Evolutionary conservation across 2,888 invertebrate genomes (phyloP), one percentile per base, ranked within the genome.

Genomic region (Ornithoptera priamus): DNA sequence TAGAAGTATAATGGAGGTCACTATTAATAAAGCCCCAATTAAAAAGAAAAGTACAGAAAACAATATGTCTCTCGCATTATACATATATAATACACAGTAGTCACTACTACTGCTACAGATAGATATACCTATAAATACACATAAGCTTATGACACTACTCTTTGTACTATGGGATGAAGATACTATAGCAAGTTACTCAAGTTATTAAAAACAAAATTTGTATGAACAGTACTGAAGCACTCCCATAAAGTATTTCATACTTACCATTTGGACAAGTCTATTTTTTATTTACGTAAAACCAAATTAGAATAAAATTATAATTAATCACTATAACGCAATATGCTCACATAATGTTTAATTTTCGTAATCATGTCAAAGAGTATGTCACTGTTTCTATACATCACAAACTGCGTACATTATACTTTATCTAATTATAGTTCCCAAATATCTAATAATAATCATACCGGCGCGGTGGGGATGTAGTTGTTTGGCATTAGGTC

Each of bases 401-500:
- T 71, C 70, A 76, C 75, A 73, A 75, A 74, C 67, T 72, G 70
- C 72, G 72, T 73, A 72, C 74, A 71, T 76, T 75, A 78, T 79
- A 80, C 81, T 75, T 77, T 77, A 78, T 81, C 83, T 83, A 80
- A 86, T 85, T 86, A 86, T 88, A 89, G 84, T 80, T 85, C 85
- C 82, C 89, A 85, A 88, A 84, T 86, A 84, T 89, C 90, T 92
- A 92, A 85, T 83, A 85, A 81, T 92, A 92, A 87, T 75, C 73
- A 74, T 76, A 77, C 75, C 76, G 78, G 75, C 80, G 81, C 77
- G 78, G 79, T 78, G 80, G 76, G 79, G 75, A 78, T 76, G 75
- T 79, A 76, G 78, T 78, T 79, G 81, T 79, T 75, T 77, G 79
- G 77, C 72, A 69, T 73, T 74, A 70, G 67, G 72, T 72, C 73